A percentile compares a stretch with the other conserved stretches of the same genome.
phyloP scores from a whole-genome alignment of 2,888 invertebrate genomes.

The Penaeus monodon region DNA sequence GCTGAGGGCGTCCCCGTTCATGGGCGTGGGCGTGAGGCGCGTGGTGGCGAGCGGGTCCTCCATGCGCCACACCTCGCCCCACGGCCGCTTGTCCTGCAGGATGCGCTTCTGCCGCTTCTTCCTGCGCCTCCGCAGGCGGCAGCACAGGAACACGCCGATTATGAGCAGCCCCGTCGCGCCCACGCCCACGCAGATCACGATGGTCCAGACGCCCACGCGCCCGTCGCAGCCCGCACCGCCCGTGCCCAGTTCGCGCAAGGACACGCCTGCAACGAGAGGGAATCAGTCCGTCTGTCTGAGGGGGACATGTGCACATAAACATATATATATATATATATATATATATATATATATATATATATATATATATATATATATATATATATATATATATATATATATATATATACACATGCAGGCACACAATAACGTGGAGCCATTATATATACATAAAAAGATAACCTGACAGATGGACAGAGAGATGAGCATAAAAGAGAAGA shows the following conservation, averaged over 20 bases:
- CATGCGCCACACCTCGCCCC: constrained; percentile 37
- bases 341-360: constrained; percentile 54
- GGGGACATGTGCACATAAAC: constrained; percentile 16
- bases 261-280: constrained; percentile 44
- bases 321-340: constrained; percentile 38
- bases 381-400: constrained; percentile 19
- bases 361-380: constrained; percentile 60
- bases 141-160: constrained; percentile 51
- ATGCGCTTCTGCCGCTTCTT: constrained; percentile 23
- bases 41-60: constrained; percentile 32
- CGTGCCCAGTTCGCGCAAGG: constrained; percentile 43
- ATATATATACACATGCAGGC: too few relatives aligned
- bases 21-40: constrained; percentile 29
- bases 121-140: constrained; percentile 49
- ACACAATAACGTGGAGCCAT: too few relatives aligned
- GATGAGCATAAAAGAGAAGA: too few relatives aligned
- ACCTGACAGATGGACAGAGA: too few relatives aligned
- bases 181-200: constrained; percentile 56
- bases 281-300: background rate
- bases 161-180: constrained; percentile 23
- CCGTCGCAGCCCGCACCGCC: constrained; percentile 50
- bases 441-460: too few relatives aligned
- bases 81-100: constrained; percentile 29
- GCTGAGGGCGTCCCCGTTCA: constrained; percentile 28
- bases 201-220: constrained; percentile 42